phyloP scores from a whole-genome alignment of 2,113 vertebrate genomes.

The Lanius ludovicianus region DNA sequence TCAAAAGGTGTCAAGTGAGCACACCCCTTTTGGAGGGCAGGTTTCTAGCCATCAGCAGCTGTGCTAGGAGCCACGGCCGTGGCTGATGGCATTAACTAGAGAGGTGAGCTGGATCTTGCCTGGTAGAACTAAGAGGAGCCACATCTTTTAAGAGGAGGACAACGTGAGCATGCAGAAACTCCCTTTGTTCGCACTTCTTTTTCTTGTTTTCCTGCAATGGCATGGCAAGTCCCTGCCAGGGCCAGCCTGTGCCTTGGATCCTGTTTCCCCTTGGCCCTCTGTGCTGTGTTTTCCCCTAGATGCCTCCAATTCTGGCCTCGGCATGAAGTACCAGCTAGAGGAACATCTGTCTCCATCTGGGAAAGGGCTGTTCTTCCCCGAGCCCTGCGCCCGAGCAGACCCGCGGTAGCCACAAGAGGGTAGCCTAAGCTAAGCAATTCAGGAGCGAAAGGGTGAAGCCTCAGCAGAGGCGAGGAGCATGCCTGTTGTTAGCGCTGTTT shows the following conservation, averaged over 20 bases:
- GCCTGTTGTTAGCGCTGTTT: neutral
- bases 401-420: conserved; percentile 56
- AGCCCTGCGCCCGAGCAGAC: neutral
- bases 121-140: neutral
- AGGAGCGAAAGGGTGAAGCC: neutral
- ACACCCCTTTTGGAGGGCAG: neutral
- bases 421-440: conserved; percentile 56
- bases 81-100: neutral
- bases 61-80: accelerated
- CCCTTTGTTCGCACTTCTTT: neutral
- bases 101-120: neutral
- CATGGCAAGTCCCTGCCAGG: neutral
- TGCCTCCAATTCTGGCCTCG: neutral
- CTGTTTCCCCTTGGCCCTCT: neutral
- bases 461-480: neutral
- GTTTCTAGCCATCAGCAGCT: neutral
- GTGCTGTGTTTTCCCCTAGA: neutral
- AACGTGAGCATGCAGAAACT: neutral
- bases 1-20: neutral
- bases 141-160: neutral
- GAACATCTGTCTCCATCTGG: neutral
- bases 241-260: accelerated
- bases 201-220: neutral
- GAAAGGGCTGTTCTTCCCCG: neutral
- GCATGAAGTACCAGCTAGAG: neutral